These are phyloP conservation scores for Penaeus indicus DNA, from an alignment of 1,140 invertebrate species.

Conservation along the genomic window DNA sequence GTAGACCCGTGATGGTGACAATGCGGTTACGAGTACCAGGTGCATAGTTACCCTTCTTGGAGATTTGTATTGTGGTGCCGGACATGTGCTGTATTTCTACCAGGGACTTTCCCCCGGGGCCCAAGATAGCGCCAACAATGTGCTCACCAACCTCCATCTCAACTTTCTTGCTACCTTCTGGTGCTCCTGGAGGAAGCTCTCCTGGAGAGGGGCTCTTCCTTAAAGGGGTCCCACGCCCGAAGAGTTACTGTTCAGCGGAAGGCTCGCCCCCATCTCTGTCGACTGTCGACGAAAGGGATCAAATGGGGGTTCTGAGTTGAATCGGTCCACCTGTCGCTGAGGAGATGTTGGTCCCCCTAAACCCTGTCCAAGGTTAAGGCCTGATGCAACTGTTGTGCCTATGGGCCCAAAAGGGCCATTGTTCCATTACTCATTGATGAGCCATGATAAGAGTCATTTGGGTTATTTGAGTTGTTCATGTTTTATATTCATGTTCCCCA, in stretches of 20 bases:
- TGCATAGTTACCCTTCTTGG: slow-evolving; percentile 97
- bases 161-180: slow-evolving; percentile 65
- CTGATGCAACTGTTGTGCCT: slow-evolving; percentile 65
- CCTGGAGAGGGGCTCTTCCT: slow-evolving; percentile 86
- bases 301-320: slow-evolving; percentile 63
- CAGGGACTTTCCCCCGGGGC: slow-evolving; percentile 93
- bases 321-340: slow-evolving; percentile 66
- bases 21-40: slow-evolving; percentile 96
- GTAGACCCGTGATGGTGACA: slow-evolving; percentile 93
- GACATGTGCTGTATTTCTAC: slow-evolving; percentile 97
- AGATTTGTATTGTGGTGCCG: slow-evolving; percentile 97
- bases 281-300: slow-evolving; percentile 66
- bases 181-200: slow-evolving; percentile 69
- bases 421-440: slow-evolving; percentile 67
- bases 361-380: slow-evolving; percentile 68
- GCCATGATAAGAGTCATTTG: slow-evolving; percentile 64
- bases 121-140: slow-evolving; percentile 97
- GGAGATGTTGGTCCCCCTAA: slow-evolving; percentile 65
- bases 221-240: slow-evolving; percentile 82
- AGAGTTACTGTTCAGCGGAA: slow-evolving; percentile 83
- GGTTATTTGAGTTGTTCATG: slow-evolving; percentile 67
- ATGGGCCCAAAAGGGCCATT: slow-evolving; percentile 71
- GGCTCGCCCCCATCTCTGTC: slow-evolving; percentile 64
- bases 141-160: slow-evolving; percentile 86
- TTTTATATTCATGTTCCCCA: slow-evolving; percentile 65